phyloP scores from a whole-genome alignment of 2,113 vertebrate species.

The Anoura caudifer region DNA sequence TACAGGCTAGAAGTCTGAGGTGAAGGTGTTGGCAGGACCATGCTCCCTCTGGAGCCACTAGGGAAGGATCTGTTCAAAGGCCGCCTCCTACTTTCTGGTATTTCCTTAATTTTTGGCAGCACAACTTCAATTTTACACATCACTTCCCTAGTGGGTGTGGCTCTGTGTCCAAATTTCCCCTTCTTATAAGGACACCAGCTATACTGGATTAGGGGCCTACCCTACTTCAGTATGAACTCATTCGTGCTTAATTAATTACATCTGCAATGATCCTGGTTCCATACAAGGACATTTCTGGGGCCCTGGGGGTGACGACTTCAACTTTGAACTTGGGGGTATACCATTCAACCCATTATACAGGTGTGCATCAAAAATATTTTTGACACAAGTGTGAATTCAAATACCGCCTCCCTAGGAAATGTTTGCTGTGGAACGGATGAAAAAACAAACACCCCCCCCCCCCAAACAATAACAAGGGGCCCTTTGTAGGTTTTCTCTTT shows the following conservation, averaged over 20 bases:
- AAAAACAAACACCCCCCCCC: not conserved
- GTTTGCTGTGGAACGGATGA: not conserved
- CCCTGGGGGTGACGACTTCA: not conserved
- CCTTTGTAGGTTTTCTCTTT: not conserved
- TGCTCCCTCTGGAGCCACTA: too few relatives aligned
- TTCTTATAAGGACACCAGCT: not conserved
- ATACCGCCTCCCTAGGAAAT: not conserved
- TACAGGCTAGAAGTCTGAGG: not conserved
- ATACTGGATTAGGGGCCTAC: not conserved
- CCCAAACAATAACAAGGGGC: not conserved
- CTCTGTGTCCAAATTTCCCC: not conserved
- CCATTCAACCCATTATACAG: not conserved
- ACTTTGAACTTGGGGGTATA: not conserved
- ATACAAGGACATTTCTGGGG: not conserved
- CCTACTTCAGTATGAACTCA: not conserved
- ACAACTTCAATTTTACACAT: not conserved
- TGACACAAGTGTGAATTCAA: not conserved
- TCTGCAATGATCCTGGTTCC: not conserved
- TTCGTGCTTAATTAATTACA: not conserved
- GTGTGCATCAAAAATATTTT: not conserved
- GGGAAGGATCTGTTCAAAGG: not conserved
- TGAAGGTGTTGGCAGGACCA: not conserved
- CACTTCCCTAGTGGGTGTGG: not conserved
- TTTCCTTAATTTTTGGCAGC: not conserved
- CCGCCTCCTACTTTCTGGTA: not conserved